These are phyloP conservation scores for Epirrhoe alternata DNA, from an alignment of 2,888 invertebrate species.

Conservation along the genomic window DNA sequence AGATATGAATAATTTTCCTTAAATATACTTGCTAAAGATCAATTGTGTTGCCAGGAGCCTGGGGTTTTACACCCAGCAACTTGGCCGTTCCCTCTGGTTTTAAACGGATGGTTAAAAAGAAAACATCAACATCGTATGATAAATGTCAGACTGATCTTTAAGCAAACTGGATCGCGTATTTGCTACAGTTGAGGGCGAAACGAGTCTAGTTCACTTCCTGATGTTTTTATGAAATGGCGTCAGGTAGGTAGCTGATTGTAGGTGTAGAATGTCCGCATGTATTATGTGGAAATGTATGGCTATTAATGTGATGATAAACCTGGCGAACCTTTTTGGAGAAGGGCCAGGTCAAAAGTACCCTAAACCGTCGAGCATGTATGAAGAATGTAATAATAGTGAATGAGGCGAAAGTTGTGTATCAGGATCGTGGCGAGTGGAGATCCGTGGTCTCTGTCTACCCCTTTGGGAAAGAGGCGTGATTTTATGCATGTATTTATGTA, in stretches of 20 bases:
- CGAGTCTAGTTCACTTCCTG: constrained; percentile 75
- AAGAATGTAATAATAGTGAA: too few species aligned
- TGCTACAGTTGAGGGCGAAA: constrained; percentile 74
- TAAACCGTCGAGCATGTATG: too few species aligned
- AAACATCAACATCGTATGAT: constrained; percentile 54
- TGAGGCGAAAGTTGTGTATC: too few species aligned
- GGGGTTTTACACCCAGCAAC: not conserved
- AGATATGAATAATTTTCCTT: too few species aligned
- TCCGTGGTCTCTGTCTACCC: too few species aligned
- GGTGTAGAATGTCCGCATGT: constrained; percentile 30
- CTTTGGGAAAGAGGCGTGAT: too few species aligned
- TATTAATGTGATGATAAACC: not conserved
- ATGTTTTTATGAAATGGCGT: constrained; percentile 55
- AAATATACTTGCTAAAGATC: too few species aligned
- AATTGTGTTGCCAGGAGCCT: not conserved
- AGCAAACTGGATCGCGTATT: constrained; percentile 70
- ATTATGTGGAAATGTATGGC: constrained; percentile 28
- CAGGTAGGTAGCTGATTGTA: constrained; percentile 30
- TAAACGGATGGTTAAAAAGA: constrained; percentile 46
- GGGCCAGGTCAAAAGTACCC: too few species aligned
- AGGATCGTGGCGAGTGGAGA: too few species aligned
- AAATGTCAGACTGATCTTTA: constrained; percentile 82
- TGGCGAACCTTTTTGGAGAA: too few species aligned
- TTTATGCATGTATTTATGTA: too few species aligned
- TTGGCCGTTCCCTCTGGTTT: not conserved